These are phyloP conservation scores for Prionailurus bengalensis DNA, from an alignment of 2,113 vertebrate species.

Conservation along the genomic window DNA sequence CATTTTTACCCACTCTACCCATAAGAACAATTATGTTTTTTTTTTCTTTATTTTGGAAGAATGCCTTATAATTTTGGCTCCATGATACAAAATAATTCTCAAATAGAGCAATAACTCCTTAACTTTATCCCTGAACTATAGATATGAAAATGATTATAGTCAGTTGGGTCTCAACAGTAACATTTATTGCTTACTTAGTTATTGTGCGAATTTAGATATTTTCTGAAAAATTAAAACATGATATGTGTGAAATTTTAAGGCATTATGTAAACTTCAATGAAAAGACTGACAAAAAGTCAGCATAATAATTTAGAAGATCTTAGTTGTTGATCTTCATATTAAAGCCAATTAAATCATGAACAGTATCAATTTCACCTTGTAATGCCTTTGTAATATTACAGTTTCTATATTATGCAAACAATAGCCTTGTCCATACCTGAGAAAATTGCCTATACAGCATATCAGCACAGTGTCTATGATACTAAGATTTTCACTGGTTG, in stretches of 20 bases:
- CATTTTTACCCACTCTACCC: neutral
- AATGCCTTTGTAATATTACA: neutral
- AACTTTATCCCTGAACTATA: neutral
- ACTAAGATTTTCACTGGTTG: neutral
- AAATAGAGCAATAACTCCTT: neutral
- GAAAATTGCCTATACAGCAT: neutral
- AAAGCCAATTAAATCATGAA: neutral
- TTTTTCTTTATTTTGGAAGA: slow-evolving; percentile 25
- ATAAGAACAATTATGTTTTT: slow-evolving; percentile 3
- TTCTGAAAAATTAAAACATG: neutral
- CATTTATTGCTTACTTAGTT: neutral
- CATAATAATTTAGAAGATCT: neutral
- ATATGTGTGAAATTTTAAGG: neutral
- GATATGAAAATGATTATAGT: neutral
- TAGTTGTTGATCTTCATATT: neutral
- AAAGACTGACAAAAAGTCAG: neutral
- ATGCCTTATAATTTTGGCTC: slow-evolving; percentile 37
- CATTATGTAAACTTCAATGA: neutral
- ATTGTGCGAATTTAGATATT: neutral
- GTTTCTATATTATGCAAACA: neutral
- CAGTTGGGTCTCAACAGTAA: neutral
- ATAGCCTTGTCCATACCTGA: neutral
- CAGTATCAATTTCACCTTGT: neutral
- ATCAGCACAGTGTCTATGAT: neutral
- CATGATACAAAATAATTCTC: neutral